Base-by-base conservation (phyloP, 2,888 invertebrate genomes). In the Empis livida region DNA sequence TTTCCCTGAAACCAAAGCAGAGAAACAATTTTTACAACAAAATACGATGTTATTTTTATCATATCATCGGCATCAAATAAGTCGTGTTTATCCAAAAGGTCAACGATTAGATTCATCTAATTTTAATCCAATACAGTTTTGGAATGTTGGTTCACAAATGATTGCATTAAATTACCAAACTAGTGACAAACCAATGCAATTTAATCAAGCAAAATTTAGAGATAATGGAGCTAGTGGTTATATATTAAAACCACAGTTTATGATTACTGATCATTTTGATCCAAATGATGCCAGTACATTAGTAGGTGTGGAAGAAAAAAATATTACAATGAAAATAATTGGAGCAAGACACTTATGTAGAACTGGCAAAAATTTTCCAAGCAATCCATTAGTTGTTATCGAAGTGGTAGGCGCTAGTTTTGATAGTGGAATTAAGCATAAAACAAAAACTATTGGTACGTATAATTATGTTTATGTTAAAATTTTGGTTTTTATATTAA, bases 111-210 rank as follows among this genome's bases (percentile, higher is more conserved):
- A 97, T 62, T 97, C 97, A 0, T 94, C 95, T 0, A 99, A 99
- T 72, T 99, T 94, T 67, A 89, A 88, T 71, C 97, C 99, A 0
- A 76, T 91, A 8, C 82, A 87, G 2, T 84, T 95, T 71, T 99
- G 97, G 97, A 94, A 93, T 66, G 79, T 82, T 11, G 97, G 95
- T 2, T 90, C 88, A 42, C 99, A 99, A 70, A 91, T 99, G 93
- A 89, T 92, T 1, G 96, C 97, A 0, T 72, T 99, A 5, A 99
- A 99, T 70, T 99, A 93, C 68, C 99, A 99, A 70, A 97, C 97
- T 0, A 77, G 82, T 51, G 97, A 97, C 65, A 89, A 88, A 61
- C 77, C 91, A 11, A 97, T 99, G 95, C 96, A 99, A 68, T 63
- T 96, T 10, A 97, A 99, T 69, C 84, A 87, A 63, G 93, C 90